These are phyloP conservation scores for Musca domestica DNA, from an alignment of 1,140 invertebrate genomes.

Conservation along the genomic window DNA sequence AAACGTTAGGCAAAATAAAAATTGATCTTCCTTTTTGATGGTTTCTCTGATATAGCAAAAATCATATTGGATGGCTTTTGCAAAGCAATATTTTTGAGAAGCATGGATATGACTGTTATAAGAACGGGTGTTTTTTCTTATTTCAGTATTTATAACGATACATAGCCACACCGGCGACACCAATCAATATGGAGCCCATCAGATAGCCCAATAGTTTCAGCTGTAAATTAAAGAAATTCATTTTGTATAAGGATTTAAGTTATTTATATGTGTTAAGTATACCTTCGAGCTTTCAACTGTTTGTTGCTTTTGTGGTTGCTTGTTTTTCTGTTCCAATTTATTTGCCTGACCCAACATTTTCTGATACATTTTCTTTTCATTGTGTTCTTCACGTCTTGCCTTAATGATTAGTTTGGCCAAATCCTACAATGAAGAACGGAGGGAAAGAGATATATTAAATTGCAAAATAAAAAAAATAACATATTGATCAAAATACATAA, in stretches of 20 bases:
- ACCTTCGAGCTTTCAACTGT: conserved; percentile 48
- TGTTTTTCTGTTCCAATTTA: conserved; percentile 50
- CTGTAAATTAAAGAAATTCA: conserved; percentile 42
- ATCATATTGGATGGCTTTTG: not conserved
- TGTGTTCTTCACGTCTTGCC: conserved; percentile 57
- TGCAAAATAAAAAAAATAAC: not conserved
- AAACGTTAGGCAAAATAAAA: too few relatives aligned
- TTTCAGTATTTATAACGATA: conserved; percentile 60
- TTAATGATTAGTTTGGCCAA: conserved; percentile 60
- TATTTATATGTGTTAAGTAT: not conserved
- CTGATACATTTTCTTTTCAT: conserved; percentile 64
- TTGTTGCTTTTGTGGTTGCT: conserved; percentile 41
- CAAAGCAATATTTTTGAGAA: not conserved
- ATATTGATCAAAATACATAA: not conserved
- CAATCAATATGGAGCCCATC: conserved; percentile 60
- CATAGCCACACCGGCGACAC: conserved; percentile 60
- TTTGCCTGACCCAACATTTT: conserved; percentile 63
- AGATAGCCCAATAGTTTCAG: conserved; percentile 60
- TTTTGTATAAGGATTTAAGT: not conserved
- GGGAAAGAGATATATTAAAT: too few relatives aligned
- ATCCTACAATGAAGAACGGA: conserved; percentile 51
- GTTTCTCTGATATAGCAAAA: not conserved
- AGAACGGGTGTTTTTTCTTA: too few relatives aligned
- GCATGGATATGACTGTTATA: too few relatives aligned
- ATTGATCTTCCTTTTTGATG: not conserved